Percentiles rank a stretch among this genome's conserved stretches.
Evolutionary conservation across 2,113 vertebrate genomes (phyloP).

Genomic region (Maccullochella peelii): DNA sequence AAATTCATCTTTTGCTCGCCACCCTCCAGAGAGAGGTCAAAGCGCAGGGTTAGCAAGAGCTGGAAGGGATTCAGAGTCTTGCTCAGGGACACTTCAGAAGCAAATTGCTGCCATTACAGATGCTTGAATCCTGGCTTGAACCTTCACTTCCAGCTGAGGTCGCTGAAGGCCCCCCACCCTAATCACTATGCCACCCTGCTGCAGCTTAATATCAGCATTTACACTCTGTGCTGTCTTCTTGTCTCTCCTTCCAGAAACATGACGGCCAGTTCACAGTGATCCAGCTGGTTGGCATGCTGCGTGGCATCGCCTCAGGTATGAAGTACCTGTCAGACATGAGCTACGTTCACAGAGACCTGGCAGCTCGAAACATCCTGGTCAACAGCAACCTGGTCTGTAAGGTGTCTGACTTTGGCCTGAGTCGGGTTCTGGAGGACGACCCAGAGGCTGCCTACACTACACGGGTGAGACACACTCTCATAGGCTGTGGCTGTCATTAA

Average conservation of each 20-base stretch:
- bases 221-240: conserved; percentile 28
- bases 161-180: neutral
- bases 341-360: conserved; percentile 96
- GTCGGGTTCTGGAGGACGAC: conserved; percentile 95
- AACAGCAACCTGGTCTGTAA: conserved; percentile 99
- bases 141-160: conserved; percentile 20
- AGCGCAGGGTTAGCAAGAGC: conserved; percentile 31
- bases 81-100: conserved; percentile 39
- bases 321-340: conserved; percentile 99
- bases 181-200: conserved; percentile 2
- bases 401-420: conserved; percentile 98
- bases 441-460: conserved; percentile 97
- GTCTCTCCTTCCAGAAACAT: conserved; percentile 88
- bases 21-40: conserved; percentile 53
- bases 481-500: neutral
- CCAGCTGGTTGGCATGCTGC: conserved; percentile 97
- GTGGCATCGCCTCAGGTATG: conserved; percentile 98
- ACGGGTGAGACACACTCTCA: conserved; percentile 82
- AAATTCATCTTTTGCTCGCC: conserved; percentile 54
- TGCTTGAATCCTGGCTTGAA: conserved; percentile 35
- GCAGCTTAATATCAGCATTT: conserved; percentile 30
- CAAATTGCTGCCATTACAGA: conserved; percentile 7
- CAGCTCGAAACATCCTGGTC: conserved; percentile 96
- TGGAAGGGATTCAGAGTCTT: conserved; percentile 33
- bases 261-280: conserved; percentile 98